Evolutionary conservation across 2,888 invertebrate species (phyloP).

Genomic region (Gnatocerus cornutus): DNA sequence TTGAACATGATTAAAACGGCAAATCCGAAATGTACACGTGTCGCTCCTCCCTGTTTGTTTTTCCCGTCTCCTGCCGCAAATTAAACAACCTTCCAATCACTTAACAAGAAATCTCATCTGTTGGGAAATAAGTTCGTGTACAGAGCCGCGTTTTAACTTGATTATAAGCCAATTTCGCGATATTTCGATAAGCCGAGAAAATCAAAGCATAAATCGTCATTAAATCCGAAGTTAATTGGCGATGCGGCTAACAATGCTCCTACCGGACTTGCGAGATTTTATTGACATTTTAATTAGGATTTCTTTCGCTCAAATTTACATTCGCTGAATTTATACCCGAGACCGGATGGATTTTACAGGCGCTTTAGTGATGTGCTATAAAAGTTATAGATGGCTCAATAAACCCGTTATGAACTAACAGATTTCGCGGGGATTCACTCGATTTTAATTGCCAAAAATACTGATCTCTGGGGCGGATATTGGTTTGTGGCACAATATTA

Average conservation of each 20-base stretch:
- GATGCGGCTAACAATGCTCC: constrained; percentile 33
- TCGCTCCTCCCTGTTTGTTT: constrained; percentile 49
- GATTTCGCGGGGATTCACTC: constrained; percentile 31
- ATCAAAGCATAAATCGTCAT: constrained; percentile 53
- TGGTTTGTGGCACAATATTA: neutral
- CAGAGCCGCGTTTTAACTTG: constrained; percentile 52
- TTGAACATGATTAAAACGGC: neutral
- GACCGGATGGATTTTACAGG: constrained; percentile 39
- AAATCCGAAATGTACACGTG: constrained; percentile 38
- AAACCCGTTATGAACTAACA: constrained; percentile 35
- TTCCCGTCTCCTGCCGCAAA: constrained; percentile 36
- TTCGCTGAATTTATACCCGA: constrained; percentile 39
- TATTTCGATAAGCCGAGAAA: constrained; percentile 47
- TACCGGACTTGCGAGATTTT: constrained; percentile 3
- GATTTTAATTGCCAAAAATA: neutral
- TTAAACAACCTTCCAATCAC: constrained; percentile 46
- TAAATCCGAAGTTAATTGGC: constrained; percentile 46
- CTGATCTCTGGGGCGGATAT: neutral
- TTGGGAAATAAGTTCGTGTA: constrained; percentile 49
- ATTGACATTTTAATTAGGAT: constrained; percentile 27
- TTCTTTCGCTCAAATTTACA: constrained; percentile 23
- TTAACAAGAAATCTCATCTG: constrained; percentile 46
- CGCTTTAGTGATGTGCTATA: constrained; percentile 32
- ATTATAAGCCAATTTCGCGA: constrained; percentile 52
- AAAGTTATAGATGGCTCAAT: constrained; percentile 39